Conservation (phyloP, 35 echinoderm and acorn worm genomes). For the Eucidaris tribuloides region DNA sequence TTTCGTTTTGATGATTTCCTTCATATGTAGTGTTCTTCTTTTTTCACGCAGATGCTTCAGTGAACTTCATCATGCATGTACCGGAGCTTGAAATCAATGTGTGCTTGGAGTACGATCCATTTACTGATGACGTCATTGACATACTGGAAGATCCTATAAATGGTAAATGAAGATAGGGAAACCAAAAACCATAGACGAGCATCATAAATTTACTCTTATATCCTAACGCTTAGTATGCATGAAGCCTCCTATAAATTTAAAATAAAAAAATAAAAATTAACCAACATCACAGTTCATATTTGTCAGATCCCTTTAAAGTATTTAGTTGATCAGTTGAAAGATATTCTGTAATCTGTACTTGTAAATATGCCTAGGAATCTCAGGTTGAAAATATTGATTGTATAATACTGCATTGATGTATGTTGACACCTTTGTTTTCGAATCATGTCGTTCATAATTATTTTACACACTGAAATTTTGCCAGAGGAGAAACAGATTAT, state of each 20-base stretch:
- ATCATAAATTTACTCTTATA: neutral
- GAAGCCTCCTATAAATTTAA: neutral
- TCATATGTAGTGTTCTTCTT: neutral
- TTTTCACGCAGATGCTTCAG: neutral
- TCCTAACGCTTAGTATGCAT: neutral
- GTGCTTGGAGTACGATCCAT: neutral
- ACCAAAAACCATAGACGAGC: too few relatives aligned
- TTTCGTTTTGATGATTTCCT: neutral
- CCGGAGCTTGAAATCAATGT: neutral
- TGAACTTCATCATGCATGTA: neutral
- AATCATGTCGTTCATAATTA: too few relatives aligned
- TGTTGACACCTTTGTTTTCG: too few relatives aligned
- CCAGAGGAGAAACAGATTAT: too few relatives aligned
- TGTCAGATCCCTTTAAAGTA: neutral
- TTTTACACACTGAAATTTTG: too few relatives aligned
- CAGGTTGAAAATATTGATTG: too few relatives aligned
- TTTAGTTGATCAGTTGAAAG: neutral
- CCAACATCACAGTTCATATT: neutral
- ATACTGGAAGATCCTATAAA: neutral
- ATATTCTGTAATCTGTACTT: neutral
- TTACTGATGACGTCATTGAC: neutral
- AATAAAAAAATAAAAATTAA: neutral
- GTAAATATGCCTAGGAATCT: too few relatives aligned
- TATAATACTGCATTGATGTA: too few relatives aligned
- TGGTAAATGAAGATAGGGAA: too few relatives aligned